These are phyloP conservation scores for Passerina amoena DNA, from an alignment of 2,113 vertebrate species.

Conservation along the genomic window DNA sequence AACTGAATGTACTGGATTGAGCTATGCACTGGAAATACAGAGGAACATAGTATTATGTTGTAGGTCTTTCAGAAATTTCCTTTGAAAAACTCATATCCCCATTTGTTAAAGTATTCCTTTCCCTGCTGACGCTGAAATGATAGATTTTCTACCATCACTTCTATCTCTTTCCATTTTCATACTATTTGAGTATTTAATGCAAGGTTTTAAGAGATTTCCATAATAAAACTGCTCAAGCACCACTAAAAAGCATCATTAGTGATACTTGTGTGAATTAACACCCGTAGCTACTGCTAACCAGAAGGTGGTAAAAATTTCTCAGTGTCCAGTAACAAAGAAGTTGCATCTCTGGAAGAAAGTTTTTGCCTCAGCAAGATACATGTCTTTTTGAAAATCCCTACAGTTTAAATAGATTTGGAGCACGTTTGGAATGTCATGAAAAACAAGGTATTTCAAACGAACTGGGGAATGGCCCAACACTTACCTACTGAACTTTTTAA, in stretches of 20 bases:
- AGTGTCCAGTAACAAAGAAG: not conserved
- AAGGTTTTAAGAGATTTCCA: not conserved
- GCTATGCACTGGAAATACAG: not conserved
- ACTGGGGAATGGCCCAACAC: not conserved
- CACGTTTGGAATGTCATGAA: not conserved
- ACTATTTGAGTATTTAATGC: not conserved
- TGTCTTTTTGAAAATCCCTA: not conserved
- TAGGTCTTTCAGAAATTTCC: not conserved
- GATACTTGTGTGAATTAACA: not conserved
- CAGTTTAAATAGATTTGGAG: not conserved
- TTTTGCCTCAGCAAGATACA: not conserved
- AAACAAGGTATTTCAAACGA: not conserved
- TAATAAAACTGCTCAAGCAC: not conserved
- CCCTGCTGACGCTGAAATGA: not conserved
- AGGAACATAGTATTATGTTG: not conserved
- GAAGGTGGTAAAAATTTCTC: not conserved
- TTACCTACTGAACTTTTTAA: not conserved
- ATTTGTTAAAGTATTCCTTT: not conserved
- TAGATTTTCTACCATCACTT: not conserved
- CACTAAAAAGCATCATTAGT: not conserved
- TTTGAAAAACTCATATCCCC: not conserved
- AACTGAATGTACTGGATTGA: not conserved
- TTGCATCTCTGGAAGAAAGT: not conserved
- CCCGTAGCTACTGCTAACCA: not conserved
- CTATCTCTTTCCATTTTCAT: not conserved